Percentiles rank a stretch among this genome's conserved stretches.
These are phyloP conservation scores for Tangara arthus DNA, from an alignment of 2,797 vertebrate genomes.

Conservation along the genomic window DNA sequence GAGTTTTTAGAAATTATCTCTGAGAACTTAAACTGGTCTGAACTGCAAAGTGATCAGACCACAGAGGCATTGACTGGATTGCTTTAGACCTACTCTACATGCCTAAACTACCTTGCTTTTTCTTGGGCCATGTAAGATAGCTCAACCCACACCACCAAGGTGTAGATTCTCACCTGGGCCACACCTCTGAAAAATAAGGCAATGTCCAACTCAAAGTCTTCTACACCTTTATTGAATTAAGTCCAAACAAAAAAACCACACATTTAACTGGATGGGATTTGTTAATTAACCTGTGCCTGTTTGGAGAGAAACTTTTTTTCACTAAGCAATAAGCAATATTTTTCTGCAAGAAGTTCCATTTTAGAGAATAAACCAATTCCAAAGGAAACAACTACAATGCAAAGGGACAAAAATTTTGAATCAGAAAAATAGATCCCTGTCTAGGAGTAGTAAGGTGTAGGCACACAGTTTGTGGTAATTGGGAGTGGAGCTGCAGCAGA, in stretches of 20 bases:
- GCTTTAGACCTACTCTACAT: background rate
- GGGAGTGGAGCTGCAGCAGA: background rate
- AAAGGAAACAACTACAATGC: background rate
- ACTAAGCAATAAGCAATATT: background rate
- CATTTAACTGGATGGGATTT: background rate
- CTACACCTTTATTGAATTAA: background rate
- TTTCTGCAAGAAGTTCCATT: background rate
- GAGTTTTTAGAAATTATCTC: background rate
- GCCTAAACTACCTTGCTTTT: rapidly evolving
- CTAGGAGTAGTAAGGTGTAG: background rate
- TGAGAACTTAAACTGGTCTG: background rate
- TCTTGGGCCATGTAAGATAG: background rate
- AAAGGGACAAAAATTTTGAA: background rate
- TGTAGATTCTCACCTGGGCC: background rate
- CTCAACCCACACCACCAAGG: background rate
- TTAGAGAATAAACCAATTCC: background rate
- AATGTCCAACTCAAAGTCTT: background rate
- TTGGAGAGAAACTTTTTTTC: background rate
- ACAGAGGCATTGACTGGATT: background rate
- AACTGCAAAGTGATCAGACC: background rate
- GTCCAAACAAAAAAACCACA: background rate
- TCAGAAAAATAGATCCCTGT: background rate
- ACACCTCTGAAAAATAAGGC: background rate
- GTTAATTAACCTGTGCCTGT: background rate
- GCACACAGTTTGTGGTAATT: background rate